Base-by-base conservation (phyloP, 2,113 vertebrate genomes). In the Donacobius atricapilla region DNA sequence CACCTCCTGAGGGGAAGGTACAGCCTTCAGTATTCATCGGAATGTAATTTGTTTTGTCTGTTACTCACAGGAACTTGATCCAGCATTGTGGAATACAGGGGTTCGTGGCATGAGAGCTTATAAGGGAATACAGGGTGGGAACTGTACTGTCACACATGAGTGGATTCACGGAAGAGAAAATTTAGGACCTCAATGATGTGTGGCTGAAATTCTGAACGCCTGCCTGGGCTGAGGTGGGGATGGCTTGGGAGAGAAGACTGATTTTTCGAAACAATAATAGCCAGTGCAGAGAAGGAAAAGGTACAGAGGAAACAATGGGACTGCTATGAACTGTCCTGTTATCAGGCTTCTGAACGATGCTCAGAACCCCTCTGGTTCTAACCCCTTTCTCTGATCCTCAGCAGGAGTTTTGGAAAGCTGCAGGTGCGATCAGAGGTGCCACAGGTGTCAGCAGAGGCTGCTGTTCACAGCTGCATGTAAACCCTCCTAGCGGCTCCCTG, bases 361-460 rank as follows among this genome's bases (percentile, higher is more conserved):
- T 83, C 14, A 35, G 45, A 65, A 68, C 37, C 7, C 17, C 56
- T 28, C 31, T 50, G 35, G 8, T 71, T 72, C 61, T 60, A 21
- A 48, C 12, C 28, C 40, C 7, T 6, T 61, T 76, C 44, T 83
- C n/a, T 71, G 17, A 28, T 58, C 15, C 24, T 69, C 6, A 9
- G 17, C 28, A 47, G 20, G 19, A 37, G 64, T n/a, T 84, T 23
- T 78, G 30, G 33, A 64, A 31, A 83, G 72, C 58, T 72, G 79
- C 37, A 37, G 70, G 23, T 79, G 71, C 48, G 27, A 40, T 71
- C 57, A 56, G 22, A 68, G 22, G 24, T 57, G 54, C 12, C 31
- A 4, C 0, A 0, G 54, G 31, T 63, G 17, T 65, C 42, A 72
- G 1, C 4, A 25, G 18, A 16, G 37, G 25, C 58, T 56, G 50